Percentiles rank a stretch among this genome's conserved stretches.
Conservation (phyloP, 2,888 invertebrate species). For the Philopedon plagiatum region DNA sequence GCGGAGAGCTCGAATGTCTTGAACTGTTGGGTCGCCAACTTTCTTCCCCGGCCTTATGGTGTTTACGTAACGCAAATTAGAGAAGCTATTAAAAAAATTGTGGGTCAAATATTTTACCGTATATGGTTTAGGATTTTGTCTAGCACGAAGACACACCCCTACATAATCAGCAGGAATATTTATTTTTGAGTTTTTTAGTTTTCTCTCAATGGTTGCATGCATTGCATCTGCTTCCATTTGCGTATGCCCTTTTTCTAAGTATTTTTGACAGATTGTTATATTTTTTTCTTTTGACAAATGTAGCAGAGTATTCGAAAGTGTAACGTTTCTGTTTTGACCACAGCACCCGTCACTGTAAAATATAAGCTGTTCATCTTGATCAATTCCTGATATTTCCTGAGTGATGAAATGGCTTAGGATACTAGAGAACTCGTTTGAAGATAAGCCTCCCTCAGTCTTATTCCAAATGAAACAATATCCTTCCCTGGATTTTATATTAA, state of each 20-base stretch:
- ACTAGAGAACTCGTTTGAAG: conserved; percentile 30
- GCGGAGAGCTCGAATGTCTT: conserved; percentile 25
- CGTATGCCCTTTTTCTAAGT: too few relatives aligned
- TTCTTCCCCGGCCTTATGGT: conserved; percentile 20
- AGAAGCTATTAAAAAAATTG: not conserved
- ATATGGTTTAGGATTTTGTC: conserved; percentile 9
- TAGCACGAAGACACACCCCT: conserved; percentile 11
- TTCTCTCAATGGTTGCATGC: not conserved
- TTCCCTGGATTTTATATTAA: conserved; percentile 35
- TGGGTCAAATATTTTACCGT: not conserved
- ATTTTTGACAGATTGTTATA: not conserved
- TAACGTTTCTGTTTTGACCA: not conserved
- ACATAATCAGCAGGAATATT: too few relatives aligned
- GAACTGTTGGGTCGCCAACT: conserved; percentile 25
- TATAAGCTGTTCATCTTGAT: conserved; percentile 13
- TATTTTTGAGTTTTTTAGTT: not conserved
- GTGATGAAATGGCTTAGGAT: conserved; percentile 17
- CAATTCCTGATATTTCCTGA: not conserved
- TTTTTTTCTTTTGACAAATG: not conserved
- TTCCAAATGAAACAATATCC: conserved; percentile 27
- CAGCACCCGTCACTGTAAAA: too few relatives aligned
- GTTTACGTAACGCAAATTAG: not conserved
- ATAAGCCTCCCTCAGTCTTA: conserved; percentile 17
- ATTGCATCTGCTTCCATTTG: not conserved
- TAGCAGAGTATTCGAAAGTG: too few relatives aligned